Evolutionary conservation across 2,888 invertebrate genomes (phyloP).

Genomic region (Drosophila testacea): DNA sequence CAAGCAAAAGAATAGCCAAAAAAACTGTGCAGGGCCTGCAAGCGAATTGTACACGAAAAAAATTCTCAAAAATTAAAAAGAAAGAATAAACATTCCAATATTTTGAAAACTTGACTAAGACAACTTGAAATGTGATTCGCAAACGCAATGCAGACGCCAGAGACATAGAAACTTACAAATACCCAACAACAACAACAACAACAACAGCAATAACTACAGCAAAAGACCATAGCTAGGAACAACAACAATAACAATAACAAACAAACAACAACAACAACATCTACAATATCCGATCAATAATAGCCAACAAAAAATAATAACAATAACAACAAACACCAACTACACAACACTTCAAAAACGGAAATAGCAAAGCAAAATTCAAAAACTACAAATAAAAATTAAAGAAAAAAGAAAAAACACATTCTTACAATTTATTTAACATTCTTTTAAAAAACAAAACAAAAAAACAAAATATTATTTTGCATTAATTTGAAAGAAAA

Average conservation of each 20-base stretch:
- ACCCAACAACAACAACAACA: conserved; percentile 58
- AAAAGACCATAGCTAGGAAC: conserved; percentile 50
- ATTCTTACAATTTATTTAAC: conserved; percentile 40
- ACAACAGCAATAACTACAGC: conserved; percentile 57
- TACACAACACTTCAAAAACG: conserved; percentile 41
- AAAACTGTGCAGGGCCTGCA: conserved; percentile 42
- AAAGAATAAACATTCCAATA: conserved; percentile 45
- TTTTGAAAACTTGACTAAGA: conserved; percentile 30
- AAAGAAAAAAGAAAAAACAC: conserved; percentile 8
- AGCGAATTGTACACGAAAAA: conserved; percentile 25
- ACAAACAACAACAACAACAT: conserved; percentile 55
- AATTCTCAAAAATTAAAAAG: conserved; percentile 20
- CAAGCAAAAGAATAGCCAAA: conserved; percentile 40
- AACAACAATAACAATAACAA: conserved; percentile 48
- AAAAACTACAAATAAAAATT: conserved; percentile 45
- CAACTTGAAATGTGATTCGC: conserved; percentile 47
- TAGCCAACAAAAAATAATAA: conserved; percentile 71
- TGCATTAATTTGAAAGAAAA: conserved; percentile 27
- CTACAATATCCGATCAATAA: conserved; percentile 79
- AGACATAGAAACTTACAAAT: conserved; percentile 55
- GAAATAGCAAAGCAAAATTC: conserved; percentile 69
- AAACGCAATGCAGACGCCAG: conserved; percentile 48
- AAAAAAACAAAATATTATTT: conserved; percentile 15
- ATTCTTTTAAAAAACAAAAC: conserved; percentile 28
- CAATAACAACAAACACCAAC: conserved; percentile 61